These are phyloP conservation scores for Agrotis clavis DNA, from an alignment of 2,888 invertebrate genomes.

Conservation along the genomic window DNA sequence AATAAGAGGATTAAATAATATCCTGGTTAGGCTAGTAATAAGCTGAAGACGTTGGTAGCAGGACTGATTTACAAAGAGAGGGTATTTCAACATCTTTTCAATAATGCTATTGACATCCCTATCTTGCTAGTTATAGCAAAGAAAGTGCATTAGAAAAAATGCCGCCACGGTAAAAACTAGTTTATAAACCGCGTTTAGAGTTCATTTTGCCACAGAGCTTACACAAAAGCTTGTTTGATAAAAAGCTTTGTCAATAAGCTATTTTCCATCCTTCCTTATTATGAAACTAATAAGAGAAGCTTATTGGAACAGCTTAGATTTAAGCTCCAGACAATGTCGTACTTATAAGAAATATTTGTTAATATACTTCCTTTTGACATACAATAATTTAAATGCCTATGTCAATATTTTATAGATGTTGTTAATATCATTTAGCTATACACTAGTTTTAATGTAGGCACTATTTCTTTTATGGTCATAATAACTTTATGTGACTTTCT, in stretches of 20 bases:
- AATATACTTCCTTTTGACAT: not conserved
- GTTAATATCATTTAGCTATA: too few species aligned
- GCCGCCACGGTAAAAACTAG: not conserved
- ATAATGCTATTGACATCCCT: not conserved
- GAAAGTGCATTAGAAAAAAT: conserved; percentile 16
- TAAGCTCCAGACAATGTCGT: conserved; percentile 1
- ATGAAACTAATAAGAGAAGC: conserved; percentile 23
- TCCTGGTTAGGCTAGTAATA: not conserved
- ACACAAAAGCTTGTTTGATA: conserved; percentile 16
- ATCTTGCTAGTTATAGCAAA: not conserved
- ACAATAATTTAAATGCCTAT: too few species aligned
- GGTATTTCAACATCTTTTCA: not conserved
- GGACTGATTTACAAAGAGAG: not conserved
- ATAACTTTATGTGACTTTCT: too few species aligned
- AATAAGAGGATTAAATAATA: not conserved
- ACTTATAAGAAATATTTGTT: not conserved
- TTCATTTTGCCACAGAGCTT: not conserved
- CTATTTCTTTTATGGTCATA: too few species aligned
- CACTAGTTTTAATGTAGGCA: too few species aligned
- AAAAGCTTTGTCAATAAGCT: conserved; percentile 15
- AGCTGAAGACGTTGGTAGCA: not conserved
- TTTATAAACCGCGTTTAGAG: not conserved
- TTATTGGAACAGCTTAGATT: conserved; percentile 6
- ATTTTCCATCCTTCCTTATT: conserved; percentile 21
- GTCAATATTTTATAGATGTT: too few species aligned